phyloP scores from a whole-genome alignment of 2,113 vertebrate species.

The Pelvicachromis taeniatus region DNA sequence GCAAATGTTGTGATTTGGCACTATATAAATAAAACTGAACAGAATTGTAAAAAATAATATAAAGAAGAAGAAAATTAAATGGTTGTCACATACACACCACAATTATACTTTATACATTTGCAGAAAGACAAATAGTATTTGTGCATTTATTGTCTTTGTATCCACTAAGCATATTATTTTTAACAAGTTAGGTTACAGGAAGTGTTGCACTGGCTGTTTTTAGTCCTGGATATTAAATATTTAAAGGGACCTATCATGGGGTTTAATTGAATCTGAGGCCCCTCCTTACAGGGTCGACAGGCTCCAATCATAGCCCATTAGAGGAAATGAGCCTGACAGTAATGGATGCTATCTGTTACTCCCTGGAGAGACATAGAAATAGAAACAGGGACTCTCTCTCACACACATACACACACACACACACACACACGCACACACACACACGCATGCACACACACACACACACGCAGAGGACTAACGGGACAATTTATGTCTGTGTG shows the following conservation, averaged over 20 bases:
- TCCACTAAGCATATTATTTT: neutral
- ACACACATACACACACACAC: neutral
- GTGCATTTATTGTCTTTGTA: neutral
- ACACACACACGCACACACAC: too few relatives aligned
- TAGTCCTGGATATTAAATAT: conserved; percentile 71
- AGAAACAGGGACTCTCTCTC: neutral
- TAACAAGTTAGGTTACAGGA: conserved; percentile 41
- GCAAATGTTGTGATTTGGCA: neutral
- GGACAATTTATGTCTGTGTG: neutral
- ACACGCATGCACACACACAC: neutral
- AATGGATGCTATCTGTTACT: conserved; percentile 73
- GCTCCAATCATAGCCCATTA: conserved; percentile 73
- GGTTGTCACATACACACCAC: neutral
- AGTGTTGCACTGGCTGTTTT: conserved; percentile 54
- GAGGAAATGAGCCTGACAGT: conserved; percentile 73
- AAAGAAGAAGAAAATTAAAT: neutral
- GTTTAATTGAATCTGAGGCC: conserved; percentile 70
- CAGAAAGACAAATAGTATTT: neutral
- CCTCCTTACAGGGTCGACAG: conserved; percentile 55
- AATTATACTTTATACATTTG: neutral
- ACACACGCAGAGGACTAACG: neutral
- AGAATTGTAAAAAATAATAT: neutral
- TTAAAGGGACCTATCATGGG: conserved; percentile 66
- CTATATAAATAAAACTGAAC: neutral
- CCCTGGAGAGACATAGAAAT: conserved; percentile 22